These are phyloP conservation scores for Delphinus delphis DNA, from an alignment of 2,113 vertebrate species.

Conservation along the genomic window DNA sequence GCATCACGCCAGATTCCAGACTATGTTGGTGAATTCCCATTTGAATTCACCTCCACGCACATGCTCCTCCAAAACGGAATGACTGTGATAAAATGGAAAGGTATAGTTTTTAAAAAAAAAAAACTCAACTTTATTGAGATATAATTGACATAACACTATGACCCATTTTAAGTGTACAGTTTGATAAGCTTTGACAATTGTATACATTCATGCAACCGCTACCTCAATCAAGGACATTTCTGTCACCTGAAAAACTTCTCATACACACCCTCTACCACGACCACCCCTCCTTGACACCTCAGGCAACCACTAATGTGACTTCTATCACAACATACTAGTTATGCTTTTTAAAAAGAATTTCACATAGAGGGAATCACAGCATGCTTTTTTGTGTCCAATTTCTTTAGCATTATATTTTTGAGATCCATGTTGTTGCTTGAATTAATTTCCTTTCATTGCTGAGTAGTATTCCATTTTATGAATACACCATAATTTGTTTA, in stretches of 20 bases:
- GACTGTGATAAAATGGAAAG: neutral
- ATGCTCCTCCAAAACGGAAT: neutral
- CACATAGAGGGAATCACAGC: neutral
- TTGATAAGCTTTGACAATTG: neutral
- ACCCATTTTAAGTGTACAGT: neutral
- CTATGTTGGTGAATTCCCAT: neutral
- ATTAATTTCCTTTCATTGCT: neutral
- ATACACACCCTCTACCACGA: neutral
- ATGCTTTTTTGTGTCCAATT: neutral
- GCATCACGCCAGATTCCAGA: neutral
- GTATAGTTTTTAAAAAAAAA: neutral
- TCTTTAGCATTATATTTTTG: neutral
- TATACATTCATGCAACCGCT: neutral
- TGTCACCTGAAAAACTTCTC: neutral
- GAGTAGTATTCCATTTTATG: neutral
- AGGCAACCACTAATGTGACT: neutral
- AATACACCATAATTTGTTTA: neutral
- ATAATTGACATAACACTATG: neutral
- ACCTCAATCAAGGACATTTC: neutral
- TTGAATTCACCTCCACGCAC: neutral
- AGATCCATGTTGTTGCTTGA: constrained; percentile 5
- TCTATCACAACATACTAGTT: neutral
- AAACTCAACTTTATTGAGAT: neutral
- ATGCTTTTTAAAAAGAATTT: neutral
- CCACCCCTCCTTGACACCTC: neutral